A percentile compares a stretch with the other conserved stretches of the same genome.
Conservation (phyloP, 2,113 vertebrate species). For the Ia io region DNA sequence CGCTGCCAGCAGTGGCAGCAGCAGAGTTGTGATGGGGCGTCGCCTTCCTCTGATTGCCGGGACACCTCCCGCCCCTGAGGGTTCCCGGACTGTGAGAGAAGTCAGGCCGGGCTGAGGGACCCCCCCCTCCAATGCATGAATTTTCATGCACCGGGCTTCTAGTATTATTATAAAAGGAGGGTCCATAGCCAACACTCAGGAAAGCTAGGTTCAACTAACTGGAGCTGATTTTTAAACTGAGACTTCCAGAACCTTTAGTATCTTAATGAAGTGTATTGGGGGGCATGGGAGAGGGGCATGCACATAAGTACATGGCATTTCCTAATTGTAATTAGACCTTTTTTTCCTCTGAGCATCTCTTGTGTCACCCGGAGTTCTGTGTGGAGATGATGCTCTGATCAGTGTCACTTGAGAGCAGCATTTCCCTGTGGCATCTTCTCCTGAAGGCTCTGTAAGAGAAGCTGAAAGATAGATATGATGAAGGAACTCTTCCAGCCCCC, state of each 20-base stretch:
- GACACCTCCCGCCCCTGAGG: too few species aligned
- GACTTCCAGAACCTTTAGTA: neutral
- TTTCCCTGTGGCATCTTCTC: neutral
- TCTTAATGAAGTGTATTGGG: neutral
- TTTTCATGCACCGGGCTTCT: too few species aligned
- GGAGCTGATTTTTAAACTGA: neutral
- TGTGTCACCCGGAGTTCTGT: neutral
- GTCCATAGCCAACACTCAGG: neutral
- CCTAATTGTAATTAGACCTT: neutral
- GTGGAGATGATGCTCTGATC: neutral
- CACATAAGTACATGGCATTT: neutral
- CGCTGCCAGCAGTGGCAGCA: too few species aligned
- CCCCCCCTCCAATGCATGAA: too few species aligned
- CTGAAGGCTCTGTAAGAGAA: neutral
- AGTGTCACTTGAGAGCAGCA: neutral
- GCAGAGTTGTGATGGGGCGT: too few species aligned
- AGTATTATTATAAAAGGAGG: neutral
- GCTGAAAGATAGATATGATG: neutral
- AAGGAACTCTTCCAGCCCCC: neutral
- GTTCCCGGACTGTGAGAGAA: too few species aligned
- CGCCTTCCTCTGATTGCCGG: too few species aligned
- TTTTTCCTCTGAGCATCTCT: neutral
- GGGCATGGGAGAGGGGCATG: rapidly evolving
- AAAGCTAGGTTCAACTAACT: neutral
- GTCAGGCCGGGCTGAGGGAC: too few species aligned